Conservation (phyloP, 2,888 invertebrate species). For the Aporophyla lueneburgensis region DNA sequence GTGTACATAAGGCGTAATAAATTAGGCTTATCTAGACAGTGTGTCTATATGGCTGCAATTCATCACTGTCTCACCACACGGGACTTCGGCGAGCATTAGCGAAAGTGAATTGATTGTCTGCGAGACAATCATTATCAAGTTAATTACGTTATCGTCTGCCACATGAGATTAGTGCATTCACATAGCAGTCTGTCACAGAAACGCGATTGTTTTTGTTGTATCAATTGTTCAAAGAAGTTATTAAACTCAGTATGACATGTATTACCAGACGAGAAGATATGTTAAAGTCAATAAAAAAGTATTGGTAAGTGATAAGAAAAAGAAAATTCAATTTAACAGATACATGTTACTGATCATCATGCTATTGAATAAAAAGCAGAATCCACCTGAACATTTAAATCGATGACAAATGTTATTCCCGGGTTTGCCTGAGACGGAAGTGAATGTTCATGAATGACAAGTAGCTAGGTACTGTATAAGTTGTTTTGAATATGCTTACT, state of each 20-base stretch:
- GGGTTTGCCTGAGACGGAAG: constrained; percentile 6
- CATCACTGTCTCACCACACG: constrained; percentile 84
- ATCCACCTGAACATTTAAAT: constrained; percentile 4
- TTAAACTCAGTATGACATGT: background rate
- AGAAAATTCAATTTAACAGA: background rate
- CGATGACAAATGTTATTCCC: constrained; percentile 8
- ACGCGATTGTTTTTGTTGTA: constrained; percentile 10
- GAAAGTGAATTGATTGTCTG: constrained; percentile 81
- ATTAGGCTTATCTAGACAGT: constrained; percentile 88
- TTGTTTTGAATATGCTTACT: constrained; percentile 13
- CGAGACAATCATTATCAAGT: constrained; percentile 62
- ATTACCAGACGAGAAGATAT: background rate
- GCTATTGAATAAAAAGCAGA: background rate
- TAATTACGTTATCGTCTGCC: constrained; percentile 55
- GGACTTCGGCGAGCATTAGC: constrained; percentile 75
- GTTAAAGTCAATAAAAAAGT: background rate
- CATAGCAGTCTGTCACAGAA: constrained; percentile 1
- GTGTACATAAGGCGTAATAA: constrained; percentile 81
- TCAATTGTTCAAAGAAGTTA: constrained; percentile 6
- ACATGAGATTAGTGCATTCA: constrained; percentile 39
- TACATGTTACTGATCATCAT: background rate
- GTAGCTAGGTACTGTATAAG: constrained; percentile 8
- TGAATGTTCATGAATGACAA: constrained; percentile 19
- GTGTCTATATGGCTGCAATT: constrained; percentile 83
- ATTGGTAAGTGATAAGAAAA: background rate